Evolutionary conservation across 2,113 vertebrate species (phyloP).

Genomic region (Mungos mungo): DNA sequence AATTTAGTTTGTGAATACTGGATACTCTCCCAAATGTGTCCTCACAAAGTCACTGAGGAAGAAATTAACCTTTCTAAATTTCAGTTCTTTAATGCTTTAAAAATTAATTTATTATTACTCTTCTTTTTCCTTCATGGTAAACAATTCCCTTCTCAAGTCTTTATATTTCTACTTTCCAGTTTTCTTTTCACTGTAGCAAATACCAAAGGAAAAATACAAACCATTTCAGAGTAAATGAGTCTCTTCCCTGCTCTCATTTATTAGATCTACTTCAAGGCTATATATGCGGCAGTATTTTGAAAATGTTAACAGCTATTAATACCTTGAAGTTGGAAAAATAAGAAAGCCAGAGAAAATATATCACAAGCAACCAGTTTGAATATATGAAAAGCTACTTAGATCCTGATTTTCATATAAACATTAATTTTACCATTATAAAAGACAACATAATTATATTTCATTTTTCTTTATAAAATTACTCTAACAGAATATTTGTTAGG

Average conservation of each 20-base stretch:
- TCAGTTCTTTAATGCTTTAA: neutral
- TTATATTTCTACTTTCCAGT: conserved; percentile 63
- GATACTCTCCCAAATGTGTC: conserved; percentile 17
- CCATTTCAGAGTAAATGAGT: conserved; percentile 40
- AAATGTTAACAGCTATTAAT: conserved; percentile 71
- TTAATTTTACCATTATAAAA: conserved; percentile 75
- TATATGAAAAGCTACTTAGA: conserved; percentile 69
- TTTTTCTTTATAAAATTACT: conserved; percentile 78
- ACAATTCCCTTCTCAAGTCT: conserved; percentile 53
- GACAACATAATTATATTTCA: conserved; percentile 70
- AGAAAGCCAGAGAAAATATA: conserved; percentile 72
- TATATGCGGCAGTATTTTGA: conserved; percentile 65
- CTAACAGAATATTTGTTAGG: conserved; percentile 70
- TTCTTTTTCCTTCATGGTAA: conserved; percentile 28
- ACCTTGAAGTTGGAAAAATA: conserved; percentile 64
- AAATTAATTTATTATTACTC: neutral
- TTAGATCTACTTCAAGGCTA: conserved; percentile 54
- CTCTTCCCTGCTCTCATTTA: conserved; percentile 48
- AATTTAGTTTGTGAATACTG: conserved; percentile 24
- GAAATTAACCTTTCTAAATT: conserved; percentile 27
- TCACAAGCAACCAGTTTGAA: conserved; percentile 65
- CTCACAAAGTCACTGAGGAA: conserved; percentile 31
- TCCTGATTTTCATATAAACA: conserved; percentile 75
- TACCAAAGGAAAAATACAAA: conserved; percentile 63
- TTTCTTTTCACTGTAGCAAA: conserved; percentile 62